Base-by-base conservation (phyloP, 1,140 invertebrate species). In the Daktulosphaira vitifoliae region DNA sequence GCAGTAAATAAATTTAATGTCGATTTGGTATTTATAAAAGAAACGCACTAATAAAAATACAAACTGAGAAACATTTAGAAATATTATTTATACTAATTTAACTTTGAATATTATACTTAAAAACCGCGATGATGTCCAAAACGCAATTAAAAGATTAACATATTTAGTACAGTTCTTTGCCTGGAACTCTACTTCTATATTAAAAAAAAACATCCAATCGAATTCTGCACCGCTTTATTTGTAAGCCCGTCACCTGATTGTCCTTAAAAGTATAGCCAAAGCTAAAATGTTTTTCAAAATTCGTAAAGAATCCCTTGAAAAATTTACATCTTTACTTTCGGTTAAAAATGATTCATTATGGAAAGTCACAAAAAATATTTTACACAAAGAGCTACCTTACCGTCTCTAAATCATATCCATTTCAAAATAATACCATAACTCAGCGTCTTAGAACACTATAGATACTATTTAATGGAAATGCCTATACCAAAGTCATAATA, bases 61-160 rank as follows among this genome's bases (percentile, higher is more conserved):
- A 20, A 18, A 20, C 7, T 59, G 54, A 37, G 18, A 11, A n/a
- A n/a, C n/a, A n/a, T n/a, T n/a, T n/a, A n/a, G n/a, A n/a, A n/a
- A n/a, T n/a, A n/a, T n/a, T n/a, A 46, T 65, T 25, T 23, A 65
- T 6, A 20, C 51, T 23, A 23, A n/a, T 13, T 25, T 26, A 18
- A 65, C 51, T 18, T 23, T 65, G 18, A 65, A 46, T 20, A 16
- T 29, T 6, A 22, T 44, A 22, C 44, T 65, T 5, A 65, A 65
- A 65, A 22, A 6, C 20, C 20, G 7, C 18, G 33, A 22, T 0
- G 64, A 65, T 20, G 23, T 65, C 15, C 44, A 65, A 15, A 46
- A 65, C 2, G 44, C 64, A 3, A 22, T 46, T 25, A 18, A 52
- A 18, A 29, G 50, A 22, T n/a, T 65, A 16, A 48, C n/a, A n/a